Evolutionary conservation across 2,888 invertebrate species (phyloP), one percentile per base, ranked within the genome.

Genomic region (Leucozona laternaria): DNA sequence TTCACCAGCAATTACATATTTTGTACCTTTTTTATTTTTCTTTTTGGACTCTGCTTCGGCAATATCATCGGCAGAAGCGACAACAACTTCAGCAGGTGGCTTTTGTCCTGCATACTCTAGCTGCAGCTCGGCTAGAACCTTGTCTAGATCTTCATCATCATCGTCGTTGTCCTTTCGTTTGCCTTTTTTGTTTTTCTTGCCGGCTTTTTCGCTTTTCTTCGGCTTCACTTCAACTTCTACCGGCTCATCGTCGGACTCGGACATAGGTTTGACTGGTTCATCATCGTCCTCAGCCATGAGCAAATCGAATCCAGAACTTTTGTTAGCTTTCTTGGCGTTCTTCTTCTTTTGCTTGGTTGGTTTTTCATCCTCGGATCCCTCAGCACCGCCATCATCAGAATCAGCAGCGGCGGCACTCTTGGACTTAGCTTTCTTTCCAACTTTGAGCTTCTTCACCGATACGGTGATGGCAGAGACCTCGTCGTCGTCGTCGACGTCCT

Each of bases 81-180:
- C 90, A 53, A 91, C 91, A 6, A 91, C 89, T 85, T 94, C 94
- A 4, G 88, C 45, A 87, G 93, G 93, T 89, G 95, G 94, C 1
- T 94, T 93, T 20, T 95, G 96, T 66, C 95, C 93, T 93, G 97
- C 96, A 93, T 97, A 97, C 93, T 96, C 94, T 92, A 96, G 96
- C 73, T 92, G 92, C 87, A 97, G 93, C 92, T 97, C 97, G 13
- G 97, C 97, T 86, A 97, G 92, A 82, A 96, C 96, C 92, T 96
- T 96, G 90, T 97, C 97, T 82, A 97, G 93, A 91, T 97, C 97
- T 77, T 95, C 95, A 0, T 91, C 91, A 86, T 96, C 96, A 0
- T 91, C 96, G 73, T 96, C 96, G 89, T 95, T 96, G 25, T 53
- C 95, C 93, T 96, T 96, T 90, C 95, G 95, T 90, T 95, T 95